Base-by-base conservation (phyloP, 2,797 vertebrate species). In the Monodelphis domestica region DNA sequence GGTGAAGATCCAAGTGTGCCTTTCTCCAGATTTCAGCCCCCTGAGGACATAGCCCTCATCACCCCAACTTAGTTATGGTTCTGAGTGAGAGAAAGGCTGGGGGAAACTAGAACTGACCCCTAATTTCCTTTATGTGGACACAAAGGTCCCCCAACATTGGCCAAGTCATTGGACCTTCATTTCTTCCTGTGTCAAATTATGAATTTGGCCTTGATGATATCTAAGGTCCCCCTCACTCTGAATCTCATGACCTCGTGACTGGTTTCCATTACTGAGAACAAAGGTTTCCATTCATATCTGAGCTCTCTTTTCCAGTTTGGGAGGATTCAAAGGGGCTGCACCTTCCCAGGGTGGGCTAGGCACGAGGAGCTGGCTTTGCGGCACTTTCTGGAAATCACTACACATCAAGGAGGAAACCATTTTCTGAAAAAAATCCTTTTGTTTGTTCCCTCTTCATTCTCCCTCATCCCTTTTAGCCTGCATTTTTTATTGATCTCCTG, bases 401-500 rank as follows among this genome's bases (percentile, higher is more conserved):
- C 70, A 78, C 70, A 78, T 84, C 70, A 84, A 84, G 70, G 70
- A 1, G 0, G 70, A 84, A 84, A 84, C 70, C 70, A 84, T 50
- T 45, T 78, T 78, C 78, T 78, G 63, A 78, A 78, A 45, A n/a
- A 78, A 78, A 45, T 78, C 38, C 63, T 78, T 84, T 50, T 84
- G 38, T 84, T 84, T 84, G 70, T 84, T 38, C 28, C 38, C 78
- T 21, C 38, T 50, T 84, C 70, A 38, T 84, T 84, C 24, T 84
- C 70, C 38, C 70, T 84, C 5, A 50, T 50, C 21, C 70, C 70
- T 84, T 84, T 84, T 26, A 84, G 45, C 70, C 38, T 84, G 70
- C 70, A 84, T 84, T 84, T 84, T 84, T 38, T 84, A 84, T 84
- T 84, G 70, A 84, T 84, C 70, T 63, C 78, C 63, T 50, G 70